Evolutionary conservation across 2,797 vertebrate species (phyloP).

Genomic region (Peromyscus melanophrys): DNA sequence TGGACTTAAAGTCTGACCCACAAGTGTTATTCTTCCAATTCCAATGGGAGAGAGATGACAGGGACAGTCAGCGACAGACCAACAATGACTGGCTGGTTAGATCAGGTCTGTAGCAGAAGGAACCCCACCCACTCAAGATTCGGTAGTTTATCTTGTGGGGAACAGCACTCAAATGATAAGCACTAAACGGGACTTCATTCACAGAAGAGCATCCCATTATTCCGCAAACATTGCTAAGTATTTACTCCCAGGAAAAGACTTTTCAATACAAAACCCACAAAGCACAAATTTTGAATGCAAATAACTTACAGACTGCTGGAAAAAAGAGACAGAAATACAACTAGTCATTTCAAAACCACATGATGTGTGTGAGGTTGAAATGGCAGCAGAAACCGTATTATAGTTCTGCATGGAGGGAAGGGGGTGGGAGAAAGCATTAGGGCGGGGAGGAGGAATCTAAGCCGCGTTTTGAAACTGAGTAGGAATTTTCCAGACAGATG

Average conservation of each 20-base stretch:
- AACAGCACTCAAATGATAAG: not conserved
- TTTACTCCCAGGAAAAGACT: not conserved
- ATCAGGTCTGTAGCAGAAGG: not conserved
- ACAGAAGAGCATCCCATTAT: not conserved
- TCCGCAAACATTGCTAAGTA: not conserved
- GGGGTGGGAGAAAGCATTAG: not conserved
- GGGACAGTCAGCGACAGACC: not conserved
- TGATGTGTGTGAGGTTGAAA: not conserved
- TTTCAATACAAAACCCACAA: slow-evolving; percentile 18
- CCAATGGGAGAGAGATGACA: not conserved
- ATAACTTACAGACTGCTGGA: slow-evolving; percentile 11
- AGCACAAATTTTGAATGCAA: slow-evolving; percentile 48
- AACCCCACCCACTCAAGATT: not conserved
- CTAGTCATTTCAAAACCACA: not conserved
- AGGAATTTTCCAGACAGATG: slow-evolving; percentile 77
- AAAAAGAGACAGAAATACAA: slow-evolving; percentile 50
- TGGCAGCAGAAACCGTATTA: not conserved
- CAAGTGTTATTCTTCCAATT: not conserved
- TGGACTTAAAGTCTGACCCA: not conserved
- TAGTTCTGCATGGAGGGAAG: not conserved
- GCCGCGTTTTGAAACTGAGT: slow-evolving; percentile 12
- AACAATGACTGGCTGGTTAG: not conserved
- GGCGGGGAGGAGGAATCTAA: not conserved
- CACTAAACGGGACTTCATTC: not conserved
- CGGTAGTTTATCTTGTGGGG: fast-evolving